Evolutionary conservation across 1,140 invertebrate species (phyloP).

Genomic region (Trissolcus basalis): DNA sequence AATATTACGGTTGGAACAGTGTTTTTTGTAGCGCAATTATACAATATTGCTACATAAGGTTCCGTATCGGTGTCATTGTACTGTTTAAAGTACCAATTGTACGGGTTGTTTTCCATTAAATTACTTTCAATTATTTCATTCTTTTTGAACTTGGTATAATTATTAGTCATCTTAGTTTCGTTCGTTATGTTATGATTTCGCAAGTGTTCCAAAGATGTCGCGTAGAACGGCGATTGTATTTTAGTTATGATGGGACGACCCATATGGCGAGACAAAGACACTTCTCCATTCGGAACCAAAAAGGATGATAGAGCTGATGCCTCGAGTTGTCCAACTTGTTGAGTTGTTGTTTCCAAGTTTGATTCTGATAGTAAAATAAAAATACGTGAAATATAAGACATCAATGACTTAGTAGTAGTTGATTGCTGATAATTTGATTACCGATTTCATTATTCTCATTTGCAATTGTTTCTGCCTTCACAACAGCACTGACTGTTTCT

Average conservation of each 20-base stretch:
- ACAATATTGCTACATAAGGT: slow-evolving; percentile 78
- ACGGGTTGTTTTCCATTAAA: slow-evolving; percentile 73
- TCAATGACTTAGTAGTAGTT: too few species aligned
- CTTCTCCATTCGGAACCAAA: slow-evolving; percentile 78
- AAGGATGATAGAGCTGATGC: slow-evolving; percentile 76
- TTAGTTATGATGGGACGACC: slow-evolving; percentile 81
- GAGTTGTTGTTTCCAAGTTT: slow-evolving; percentile 23
- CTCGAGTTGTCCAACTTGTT: slow-evolving; percentile 57
- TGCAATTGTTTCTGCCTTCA: too few species aligned
- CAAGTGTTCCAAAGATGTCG: slow-evolving; percentile 43
- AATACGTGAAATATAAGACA: too few species aligned
- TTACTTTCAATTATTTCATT: slow-evolving; percentile 7
- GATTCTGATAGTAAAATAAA: too few species aligned
- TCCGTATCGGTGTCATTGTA: slow-evolving; percentile 84
- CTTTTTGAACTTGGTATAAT: background rate
- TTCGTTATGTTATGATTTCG: slow-evolving; percentile 18
- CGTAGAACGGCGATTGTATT: slow-evolving; percentile 76
- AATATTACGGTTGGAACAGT: background rate
- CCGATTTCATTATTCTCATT: too few species aligned
- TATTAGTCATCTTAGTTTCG: slow-evolving; percentile 22
- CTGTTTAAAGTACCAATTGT: slow-evolving; percentile 87
- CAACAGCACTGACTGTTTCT: too few species aligned
- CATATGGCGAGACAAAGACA: slow-evolving; percentile 63
- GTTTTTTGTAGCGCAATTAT: slow-evolving; percentile 51
- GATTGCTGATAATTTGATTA: too few species aligned